Base-by-base conservation (phyloP, 2,888 invertebrate species). In the Isoperla grammatica region DNA sequence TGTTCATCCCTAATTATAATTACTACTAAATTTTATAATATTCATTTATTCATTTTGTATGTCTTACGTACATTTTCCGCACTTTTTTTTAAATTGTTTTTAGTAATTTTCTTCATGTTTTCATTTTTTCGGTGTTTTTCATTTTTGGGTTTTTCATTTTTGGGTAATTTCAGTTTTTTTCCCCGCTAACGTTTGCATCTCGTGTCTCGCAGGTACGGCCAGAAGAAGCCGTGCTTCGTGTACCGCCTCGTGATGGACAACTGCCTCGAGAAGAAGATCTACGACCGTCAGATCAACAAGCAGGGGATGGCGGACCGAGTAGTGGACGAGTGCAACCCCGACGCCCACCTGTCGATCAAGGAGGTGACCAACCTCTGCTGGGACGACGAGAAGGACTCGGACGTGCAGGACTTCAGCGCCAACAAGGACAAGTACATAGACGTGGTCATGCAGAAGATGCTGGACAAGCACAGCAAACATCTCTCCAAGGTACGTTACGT, bases 271-370 rank as follows among this genome's bases (percentile, higher is more conserved):
- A 92, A 95, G 76, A 94, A 95, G 75, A 99, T 99, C 65, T 99
- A 98, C 73, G 98, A 99, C 71, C 79, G 99, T 23, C 99, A 99
- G 78, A 93, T 99, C 64, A 95, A 93, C 73, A 98, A 98, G 71
- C 95, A 97, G 75, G 97, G 97, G 61, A 95, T 98, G 90, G 91
- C 97, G 0, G 96, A 98, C 75, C 82, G 98, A 13, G 96, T 99
- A 3, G 96, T 99, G 0, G 98, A 99, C 76, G 98, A 99, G 73
- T 90, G 96, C 71, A 95, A 97, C 74, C 96, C 97, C 0, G 95
- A 98, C 71, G 95, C 95, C 1, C 92, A 92, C 72, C 78, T 94
- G 29, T 90, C 90, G 1, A 84, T 92, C 76, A 92, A 91, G 74
- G 93, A 93, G 70, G 88, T 92, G 35, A 91, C 90, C 12, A 92